Percentiles rank a stretch among this genome's conserved stretches.
Conservation (phyloP, 2,797 vertebrate species). For the Pseudotriccus pelzelni region DNA sequence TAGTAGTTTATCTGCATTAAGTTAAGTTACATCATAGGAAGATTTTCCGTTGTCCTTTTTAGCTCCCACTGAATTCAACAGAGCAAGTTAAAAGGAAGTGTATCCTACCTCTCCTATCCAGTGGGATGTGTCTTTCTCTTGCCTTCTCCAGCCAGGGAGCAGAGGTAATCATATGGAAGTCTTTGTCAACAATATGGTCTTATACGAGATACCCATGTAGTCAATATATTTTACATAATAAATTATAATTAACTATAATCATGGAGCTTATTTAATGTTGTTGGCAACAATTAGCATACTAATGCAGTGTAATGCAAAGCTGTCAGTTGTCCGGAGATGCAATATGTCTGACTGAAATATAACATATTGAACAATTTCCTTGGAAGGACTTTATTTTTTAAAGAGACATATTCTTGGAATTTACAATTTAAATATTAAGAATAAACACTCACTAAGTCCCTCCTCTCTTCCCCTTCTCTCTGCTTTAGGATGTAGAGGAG, state of each 20-base stretch:
- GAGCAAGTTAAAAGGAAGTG: background rate
- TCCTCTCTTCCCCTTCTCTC: background rate
- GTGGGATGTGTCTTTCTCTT: background rate
- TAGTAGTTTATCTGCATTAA: background rate
- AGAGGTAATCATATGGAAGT: background rate
- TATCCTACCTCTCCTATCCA: background rate
- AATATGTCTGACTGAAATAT: background rate
- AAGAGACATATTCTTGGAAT: background rate
- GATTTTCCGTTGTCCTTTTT: background rate
- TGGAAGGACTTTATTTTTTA: background rate
- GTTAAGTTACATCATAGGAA: background rate
- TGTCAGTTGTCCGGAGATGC: background rate
- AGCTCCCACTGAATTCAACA: background rate
- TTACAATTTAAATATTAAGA: background rate
- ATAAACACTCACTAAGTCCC: background rate
- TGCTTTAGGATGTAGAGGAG: background rate
- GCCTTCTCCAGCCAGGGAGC: background rate
- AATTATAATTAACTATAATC: background rate
- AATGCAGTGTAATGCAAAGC: background rate
- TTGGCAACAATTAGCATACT: background rate
- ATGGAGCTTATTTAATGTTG: background rate
- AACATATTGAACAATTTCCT: background rate
- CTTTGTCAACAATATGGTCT: background rate
- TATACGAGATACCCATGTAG: background rate
- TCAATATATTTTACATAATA: background rate